Percentiles rank a stretch among this genome's conserved stretches.
Evolutionary conservation across 2,797 vertebrate genomes (phyloP).

Genomic region (Centroberyx gerrardi): DNA sequence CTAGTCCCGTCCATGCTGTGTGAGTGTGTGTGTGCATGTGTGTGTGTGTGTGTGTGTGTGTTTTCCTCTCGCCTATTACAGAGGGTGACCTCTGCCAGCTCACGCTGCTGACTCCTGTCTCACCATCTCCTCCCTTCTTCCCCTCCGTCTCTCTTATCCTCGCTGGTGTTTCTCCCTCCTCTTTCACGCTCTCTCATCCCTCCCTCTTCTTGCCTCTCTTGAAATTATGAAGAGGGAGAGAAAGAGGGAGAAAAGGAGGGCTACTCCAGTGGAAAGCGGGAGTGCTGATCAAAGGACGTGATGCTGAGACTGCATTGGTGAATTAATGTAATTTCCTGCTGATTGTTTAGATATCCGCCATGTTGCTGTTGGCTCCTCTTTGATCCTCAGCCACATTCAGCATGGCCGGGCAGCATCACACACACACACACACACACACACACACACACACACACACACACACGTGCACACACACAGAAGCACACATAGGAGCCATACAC

Average conservation of each 20-base stretch:
- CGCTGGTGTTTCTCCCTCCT: slow-evolving; percentile 10
- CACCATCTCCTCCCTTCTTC: slow-evolving; percentile 37
- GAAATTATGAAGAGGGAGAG: slow-evolving; percentile 5
- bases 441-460: slow-evolving; percentile 30
- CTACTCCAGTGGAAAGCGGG: background rate
- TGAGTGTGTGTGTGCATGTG: slow-evolving; percentile 44
- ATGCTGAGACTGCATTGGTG: background rate
- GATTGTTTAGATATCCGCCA: slow-evolving; percentile 39
- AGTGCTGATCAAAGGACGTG: slow-evolving; percentile 44
- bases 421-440: slow-evolving; percentile 28
- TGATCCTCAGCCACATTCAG: slow-evolving; percentile 39
- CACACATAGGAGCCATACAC: background rate
- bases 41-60: slow-evolving; percentile 37
- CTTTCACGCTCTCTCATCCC: slow-evolving; percentile 18
- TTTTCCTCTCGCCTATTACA: slow-evolving; percentile 41
- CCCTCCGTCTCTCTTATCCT: slow-evolving; percentile 1
- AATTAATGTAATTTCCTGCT: slow-evolving; percentile 55
- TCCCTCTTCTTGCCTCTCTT: background rate
- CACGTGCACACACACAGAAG: slow-evolving; percentile 6
- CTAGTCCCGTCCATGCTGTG: slow-evolving; percentile 65
- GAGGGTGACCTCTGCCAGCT: slow-evolving; percentile 60
- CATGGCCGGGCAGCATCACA: slow-evolving; percentile 6
- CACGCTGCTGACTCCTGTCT: slow-evolving; percentile 48
- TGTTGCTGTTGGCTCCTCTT: slow-evolving; percentile 41
- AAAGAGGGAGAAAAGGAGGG: background rate